Evolutionary conservation across 2,797 vertebrate genomes (phyloP).

Genomic region (Dendrocincla tyrannina): DNA sequence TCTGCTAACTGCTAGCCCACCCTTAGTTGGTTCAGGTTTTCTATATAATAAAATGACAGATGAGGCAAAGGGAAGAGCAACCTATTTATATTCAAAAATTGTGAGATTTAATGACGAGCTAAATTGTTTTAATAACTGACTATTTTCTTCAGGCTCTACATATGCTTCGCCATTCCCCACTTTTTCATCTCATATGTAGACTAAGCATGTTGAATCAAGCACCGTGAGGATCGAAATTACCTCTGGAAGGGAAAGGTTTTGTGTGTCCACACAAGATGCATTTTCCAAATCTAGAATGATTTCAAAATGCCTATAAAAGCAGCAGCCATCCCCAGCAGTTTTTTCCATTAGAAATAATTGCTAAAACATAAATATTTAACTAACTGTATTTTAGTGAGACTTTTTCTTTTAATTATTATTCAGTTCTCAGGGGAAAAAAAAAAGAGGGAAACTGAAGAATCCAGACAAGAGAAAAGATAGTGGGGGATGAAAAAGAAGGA

Average conservation of each 20-base stretch:
- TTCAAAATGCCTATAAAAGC: constrained; percentile 10
- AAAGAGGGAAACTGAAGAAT: background rate
- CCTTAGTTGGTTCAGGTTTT: background rate
- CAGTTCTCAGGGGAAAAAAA: background rate
- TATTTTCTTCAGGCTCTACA: constrained; percentile 57
- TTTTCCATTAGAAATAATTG: constrained; percentile 30
- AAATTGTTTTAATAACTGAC: constrained; percentile 67
- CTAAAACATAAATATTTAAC: background rate
- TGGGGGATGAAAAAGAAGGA: background rate
- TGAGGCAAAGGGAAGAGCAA: constrained; percentile 5
- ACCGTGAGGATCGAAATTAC: constrained; percentile 30
- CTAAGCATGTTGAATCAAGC: constrained; percentile 58
- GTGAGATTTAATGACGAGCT: constrained; percentile 43
- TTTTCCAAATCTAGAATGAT: constrained; percentile 7
- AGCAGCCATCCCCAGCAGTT: background rate
- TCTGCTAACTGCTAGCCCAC: background rate
- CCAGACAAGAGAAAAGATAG: background rate
- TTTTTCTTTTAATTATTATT: constrained; percentile 1
- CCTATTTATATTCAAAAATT: constrained; percentile 35
- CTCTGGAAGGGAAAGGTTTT: constrained; percentile 23
- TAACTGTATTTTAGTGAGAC: constrained; percentile 3
- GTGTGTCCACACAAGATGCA: background rate
- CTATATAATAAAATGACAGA: background rate
- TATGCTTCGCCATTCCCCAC: background rate
- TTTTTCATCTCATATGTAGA: background rate